These are phyloP conservation scores for Steinernema hermaphroditum DNA, from an alignment of 2,888 invertebrate genomes.

Conservation along the genomic window DNA sequence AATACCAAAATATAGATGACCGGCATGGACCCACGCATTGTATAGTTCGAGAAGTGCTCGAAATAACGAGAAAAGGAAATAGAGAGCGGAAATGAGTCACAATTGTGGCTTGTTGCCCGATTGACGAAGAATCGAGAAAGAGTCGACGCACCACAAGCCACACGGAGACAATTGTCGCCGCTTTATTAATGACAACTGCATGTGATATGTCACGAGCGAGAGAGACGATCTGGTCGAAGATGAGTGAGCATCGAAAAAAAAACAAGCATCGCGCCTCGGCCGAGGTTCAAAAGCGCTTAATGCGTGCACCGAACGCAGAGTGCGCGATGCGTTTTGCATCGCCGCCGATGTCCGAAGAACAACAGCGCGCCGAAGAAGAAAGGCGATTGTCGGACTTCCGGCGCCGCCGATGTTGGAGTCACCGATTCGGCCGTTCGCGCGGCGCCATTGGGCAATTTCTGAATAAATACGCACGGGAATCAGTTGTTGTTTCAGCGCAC, in stretches of 20 bases:
- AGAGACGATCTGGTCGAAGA: background rate
- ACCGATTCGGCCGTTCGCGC: background rate
- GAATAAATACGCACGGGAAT: background rate
- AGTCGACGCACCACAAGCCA: background rate
- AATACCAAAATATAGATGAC: background rate
- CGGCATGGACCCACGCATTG: background rate
- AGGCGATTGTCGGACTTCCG: slow-evolving; percentile 18
- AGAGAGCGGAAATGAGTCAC: slow-evolving; percentile 5
- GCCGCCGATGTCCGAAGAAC: background rate
- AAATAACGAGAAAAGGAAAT: background rate
- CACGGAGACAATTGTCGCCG: background rate
- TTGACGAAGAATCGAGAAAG: background rate
- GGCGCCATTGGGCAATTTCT: background rate
- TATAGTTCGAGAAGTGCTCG: background rate
- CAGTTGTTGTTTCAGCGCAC: background rate
- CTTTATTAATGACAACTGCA: slow-evolving; percentile 12
- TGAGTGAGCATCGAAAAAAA: background rate
- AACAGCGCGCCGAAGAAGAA: background rate
- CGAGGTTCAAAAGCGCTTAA: background rate
- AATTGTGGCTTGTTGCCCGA: background rate
- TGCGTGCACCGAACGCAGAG: background rate
- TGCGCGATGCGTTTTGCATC: background rate
- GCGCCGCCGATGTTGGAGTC: background rate
- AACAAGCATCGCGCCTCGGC: background rate
- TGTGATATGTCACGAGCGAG: background rate